These are phyloP conservation scores for Chrysemys picta DNA, from an alignment of 2,113 vertebrate species.

Conservation along the genomic window DNA sequence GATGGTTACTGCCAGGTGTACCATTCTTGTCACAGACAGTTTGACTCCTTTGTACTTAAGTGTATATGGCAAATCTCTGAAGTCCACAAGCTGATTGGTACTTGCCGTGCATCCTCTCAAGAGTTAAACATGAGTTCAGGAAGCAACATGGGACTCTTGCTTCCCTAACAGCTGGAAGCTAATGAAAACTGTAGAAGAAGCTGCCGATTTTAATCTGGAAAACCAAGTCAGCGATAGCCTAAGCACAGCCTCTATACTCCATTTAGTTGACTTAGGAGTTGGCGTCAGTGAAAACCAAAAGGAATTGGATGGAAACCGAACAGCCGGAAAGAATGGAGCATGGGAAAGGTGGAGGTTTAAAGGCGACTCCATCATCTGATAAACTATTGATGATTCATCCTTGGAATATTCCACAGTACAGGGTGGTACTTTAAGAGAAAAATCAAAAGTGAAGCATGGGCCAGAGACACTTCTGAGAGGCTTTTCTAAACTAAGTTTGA, in stretches of 20 bases:
- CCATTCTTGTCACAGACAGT: conserved; percentile 37
- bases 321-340: not conserved
- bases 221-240: not conserved
- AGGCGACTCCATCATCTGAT: not conserved
- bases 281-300: not conserved
- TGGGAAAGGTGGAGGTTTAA: not conserved
- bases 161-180: conserved; percentile 45
- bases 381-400: not conserved
- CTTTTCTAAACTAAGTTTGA: not conserved
- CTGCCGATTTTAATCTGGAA: not conserved
- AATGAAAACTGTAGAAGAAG: not conserved
- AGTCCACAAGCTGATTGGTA: conserved; percentile 20
- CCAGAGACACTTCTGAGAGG: not conserved
- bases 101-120: conserved; percentile 6
- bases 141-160: conserved; percentile 28
- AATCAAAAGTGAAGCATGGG: not conserved
- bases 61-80: not conserved
- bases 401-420: not conserved
- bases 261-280: not conserved
- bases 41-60: not conserved
- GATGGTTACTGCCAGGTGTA: conserved; percentile 3
- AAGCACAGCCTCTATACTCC: not conserved
- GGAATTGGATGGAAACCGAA: not conserved
- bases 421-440: not conserved
- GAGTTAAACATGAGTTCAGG: not conserved